A percentile compares a stretch with the other conserved stretches of the same genome.
phyloP scores from a whole-genome alignment of 2,113 vertebrate genomes.

The Saccopteryx bilineata region DNA sequence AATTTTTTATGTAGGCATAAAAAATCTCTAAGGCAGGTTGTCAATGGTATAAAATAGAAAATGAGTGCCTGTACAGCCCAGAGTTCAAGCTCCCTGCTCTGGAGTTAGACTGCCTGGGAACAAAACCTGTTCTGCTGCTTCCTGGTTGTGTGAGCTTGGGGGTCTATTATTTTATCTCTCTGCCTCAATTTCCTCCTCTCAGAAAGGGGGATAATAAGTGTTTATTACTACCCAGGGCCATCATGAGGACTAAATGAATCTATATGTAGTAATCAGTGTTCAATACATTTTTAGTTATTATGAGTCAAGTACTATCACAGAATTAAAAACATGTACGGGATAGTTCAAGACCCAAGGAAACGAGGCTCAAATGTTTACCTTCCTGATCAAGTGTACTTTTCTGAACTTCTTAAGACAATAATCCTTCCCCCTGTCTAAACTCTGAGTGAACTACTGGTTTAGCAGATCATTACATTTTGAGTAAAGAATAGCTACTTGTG shows the following conservation, averaged over 20 bases:
- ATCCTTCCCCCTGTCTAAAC: neutral
- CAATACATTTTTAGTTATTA: neutral
- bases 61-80: neutral
- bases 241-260: neutral
- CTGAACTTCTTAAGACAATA: neutral
- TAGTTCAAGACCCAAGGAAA: slow-evolving; percentile 12
- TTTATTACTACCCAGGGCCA: neutral
- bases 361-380: neutral
- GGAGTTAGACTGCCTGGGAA: neutral
- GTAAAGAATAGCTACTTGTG: neutral
- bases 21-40: neutral
- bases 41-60: neutral
- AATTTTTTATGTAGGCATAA: neutral
- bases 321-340: neutral
- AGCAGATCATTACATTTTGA: neutral
- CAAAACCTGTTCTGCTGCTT: neutral
- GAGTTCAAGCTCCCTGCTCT: neutral
- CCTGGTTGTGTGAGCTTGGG: neutral
- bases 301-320: neutral
- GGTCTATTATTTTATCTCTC: neutral
- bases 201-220: neutral
- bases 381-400: neutral
- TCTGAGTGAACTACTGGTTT: neutral
- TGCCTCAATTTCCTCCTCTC: slow-evolving; percentile 9
- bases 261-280: neutral